Evolutionary conservation across 2,797 vertebrate genomes (phyloP).

Genomic region (Coregonus ussuriensis): DNA sequence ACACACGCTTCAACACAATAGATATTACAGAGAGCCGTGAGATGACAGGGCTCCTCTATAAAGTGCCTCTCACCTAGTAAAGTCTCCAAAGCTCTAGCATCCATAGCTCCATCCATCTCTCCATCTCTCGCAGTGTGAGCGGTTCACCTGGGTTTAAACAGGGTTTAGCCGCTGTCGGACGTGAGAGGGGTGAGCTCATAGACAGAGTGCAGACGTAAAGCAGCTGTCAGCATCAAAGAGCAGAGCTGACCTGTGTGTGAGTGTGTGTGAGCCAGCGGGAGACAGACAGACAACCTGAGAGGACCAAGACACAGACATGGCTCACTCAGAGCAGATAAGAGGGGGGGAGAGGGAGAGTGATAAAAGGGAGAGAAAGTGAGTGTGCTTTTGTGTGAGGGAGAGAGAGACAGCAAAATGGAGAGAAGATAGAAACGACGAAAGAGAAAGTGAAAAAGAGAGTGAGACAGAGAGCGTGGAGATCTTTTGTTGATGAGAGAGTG

Average conservation of each 20-base stretch:
- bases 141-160: conserved; percentile 36
- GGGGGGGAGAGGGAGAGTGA: conserved; percentile 30
- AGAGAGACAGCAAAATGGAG: conserved; percentile 4
- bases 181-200: conserved; percentile 43
- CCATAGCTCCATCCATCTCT: conserved; percentile 34
- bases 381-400: background rate
- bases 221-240: conserved; percentile 56
- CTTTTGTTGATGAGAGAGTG: background rate
- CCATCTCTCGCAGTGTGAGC: conserved; percentile 23
- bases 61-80: conserved; percentile 27
- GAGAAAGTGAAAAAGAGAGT: background rate
- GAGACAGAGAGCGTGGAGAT: conserved; percentile 17
- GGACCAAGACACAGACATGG: conserved; percentile 29
- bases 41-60: conserved; percentile 1
- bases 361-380: conserved; percentile 25
- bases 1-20: background rate
- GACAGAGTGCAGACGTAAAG: conserved; percentile 49
- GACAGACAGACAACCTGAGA: conserved; percentile 16
- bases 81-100: conserved; percentile 2
- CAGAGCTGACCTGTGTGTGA: conserved; percentile 5
- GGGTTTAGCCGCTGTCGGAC: conserved; percentile 30
- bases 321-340: conserved; percentile 41
- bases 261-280: conserved; percentile 3
- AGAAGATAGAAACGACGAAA: background rate
- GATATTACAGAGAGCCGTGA: conserved; percentile 30